A percentile compares a stretch with the other conserved stretches of the same genome.
Evolutionary conservation across 2,113 vertebrate species (phyloP).

Genomic region (Parus major): DNA sequence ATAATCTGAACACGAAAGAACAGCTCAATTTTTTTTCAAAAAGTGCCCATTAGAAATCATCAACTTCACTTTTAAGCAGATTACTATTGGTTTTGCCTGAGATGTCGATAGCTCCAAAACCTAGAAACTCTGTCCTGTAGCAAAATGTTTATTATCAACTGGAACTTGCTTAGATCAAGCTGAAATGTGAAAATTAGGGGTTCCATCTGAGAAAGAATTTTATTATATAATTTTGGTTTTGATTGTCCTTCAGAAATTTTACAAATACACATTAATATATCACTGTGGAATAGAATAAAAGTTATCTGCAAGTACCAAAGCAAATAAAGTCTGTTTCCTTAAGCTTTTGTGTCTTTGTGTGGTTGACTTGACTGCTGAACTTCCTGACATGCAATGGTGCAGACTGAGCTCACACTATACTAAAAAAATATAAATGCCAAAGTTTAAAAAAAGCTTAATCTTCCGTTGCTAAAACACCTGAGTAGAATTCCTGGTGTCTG

Average conservation of each 20-base stretch:
- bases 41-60: neutral
- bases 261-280: neutral
- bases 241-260: neutral
- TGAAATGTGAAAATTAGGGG: neutral
- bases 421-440: neutral
- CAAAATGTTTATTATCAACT: neutral
- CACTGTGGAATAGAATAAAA: neutral
- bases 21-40: neutral
- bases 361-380: neutral
- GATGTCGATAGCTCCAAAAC: neutral
- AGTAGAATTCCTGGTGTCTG: neutral
- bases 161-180: neutral
- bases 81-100: neutral
- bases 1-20: neutral
- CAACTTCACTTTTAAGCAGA: neutral
- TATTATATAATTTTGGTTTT: neutral
- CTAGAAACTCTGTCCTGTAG: neutral
- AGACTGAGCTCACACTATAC: neutral
- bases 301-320: neutral
- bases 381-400: neutral
- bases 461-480: neutral
- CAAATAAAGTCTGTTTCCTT: neutral
- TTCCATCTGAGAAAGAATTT: neutral
- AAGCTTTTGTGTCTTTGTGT: neutral
- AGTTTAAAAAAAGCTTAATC: neutral